phyloP scores from a whole-genome alignment of 2,113 vertebrate species.

The Hypocryptadius cinnamomeus region DNA sequence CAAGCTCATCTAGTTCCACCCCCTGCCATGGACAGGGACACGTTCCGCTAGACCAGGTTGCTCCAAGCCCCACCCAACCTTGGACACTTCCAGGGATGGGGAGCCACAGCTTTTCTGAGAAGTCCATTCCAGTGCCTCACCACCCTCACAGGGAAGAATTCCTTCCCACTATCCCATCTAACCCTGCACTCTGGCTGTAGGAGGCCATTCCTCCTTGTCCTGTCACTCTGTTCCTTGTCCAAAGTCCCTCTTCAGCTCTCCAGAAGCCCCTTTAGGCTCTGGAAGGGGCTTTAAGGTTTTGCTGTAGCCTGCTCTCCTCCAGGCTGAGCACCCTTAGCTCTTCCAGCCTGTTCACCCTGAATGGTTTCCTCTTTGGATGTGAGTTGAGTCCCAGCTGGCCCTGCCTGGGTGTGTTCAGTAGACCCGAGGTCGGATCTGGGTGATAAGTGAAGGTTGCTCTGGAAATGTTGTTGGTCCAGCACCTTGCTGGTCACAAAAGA shows the following conservation, averaged over 20 bases:
- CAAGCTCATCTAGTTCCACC: background rate
- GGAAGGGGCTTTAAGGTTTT: background rate
- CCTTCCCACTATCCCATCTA: background rate
- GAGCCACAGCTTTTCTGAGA: background rate
- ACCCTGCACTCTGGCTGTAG: background rate
- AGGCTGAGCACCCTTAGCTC: background rate
- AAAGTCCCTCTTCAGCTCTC: background rate
- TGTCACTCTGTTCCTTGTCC: background rate
- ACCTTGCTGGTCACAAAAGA: background rate
- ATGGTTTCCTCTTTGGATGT: background rate
- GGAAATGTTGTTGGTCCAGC: background rate
- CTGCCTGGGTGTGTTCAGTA: background rate
- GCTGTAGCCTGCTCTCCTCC: background rate
- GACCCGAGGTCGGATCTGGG: background rate
- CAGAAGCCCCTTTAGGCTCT: background rate
- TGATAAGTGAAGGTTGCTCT: background rate
- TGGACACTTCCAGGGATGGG: background rate
- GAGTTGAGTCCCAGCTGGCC: background rate
- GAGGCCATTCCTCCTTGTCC: background rate
- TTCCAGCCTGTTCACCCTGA: background rate
- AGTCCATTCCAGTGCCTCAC: fast-evolving
- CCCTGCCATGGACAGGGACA: background rate
- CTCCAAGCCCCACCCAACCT: background rate
- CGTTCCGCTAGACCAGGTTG: background rate
- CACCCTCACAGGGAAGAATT: background rate